phyloP scores from a whole-genome alignment of 2,888 invertebrate species.

The Phasia obesa region DNA sequence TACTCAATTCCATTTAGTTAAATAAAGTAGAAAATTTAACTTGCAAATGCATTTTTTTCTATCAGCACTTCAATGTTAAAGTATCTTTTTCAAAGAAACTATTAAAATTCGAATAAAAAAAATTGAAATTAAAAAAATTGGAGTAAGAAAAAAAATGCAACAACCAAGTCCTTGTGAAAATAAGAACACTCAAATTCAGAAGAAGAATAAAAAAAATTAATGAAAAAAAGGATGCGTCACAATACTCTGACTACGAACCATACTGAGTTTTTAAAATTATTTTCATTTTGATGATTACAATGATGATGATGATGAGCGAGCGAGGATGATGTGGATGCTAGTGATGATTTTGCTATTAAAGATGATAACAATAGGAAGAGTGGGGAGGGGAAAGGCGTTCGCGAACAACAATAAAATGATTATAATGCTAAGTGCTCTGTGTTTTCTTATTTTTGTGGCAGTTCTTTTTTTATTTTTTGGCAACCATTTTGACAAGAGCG shows the following conservation, averaged over 20 bases:
- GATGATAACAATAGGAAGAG: slow-evolving; percentile 8
- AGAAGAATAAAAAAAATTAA: slow-evolving; percentile 48
- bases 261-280: slow-evolving; percentile 17
- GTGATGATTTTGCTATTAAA: slow-evolving; percentile 31
- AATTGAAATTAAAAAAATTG: not conserved
- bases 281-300: slow-evolving; percentile 33
- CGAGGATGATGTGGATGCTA: slow-evolving; percentile 12
- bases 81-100: slow-evolving; percentile 43
- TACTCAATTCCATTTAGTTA: slow-evolving; percentile 30
- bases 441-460: slow-evolving; percentile 17
- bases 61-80: slow-evolving; percentile 19
- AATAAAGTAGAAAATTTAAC: slow-evolving; percentile 62
- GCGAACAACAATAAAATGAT: slow-evolving; percentile 18
- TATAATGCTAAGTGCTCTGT: slow-evolving; percentile 31
- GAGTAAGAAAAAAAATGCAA: slow-evolving; percentile 19
- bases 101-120: slow-evolving; percentile 40
- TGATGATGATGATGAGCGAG: no score
- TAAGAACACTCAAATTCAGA: slow-evolving; percentile 59
- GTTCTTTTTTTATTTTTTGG: slow-evolving; percentile 39
- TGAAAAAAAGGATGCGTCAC: slow-evolving; percentile 41
- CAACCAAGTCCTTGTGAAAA: slow-evolving; percentile 60
- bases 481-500: slow-evolving; percentile 49
- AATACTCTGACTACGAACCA: slow-evolving; percentile 36
- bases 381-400: not conserved
- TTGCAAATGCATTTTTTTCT: slow-evolving; percentile 44